These are phyloP conservation scores for Pipistrellus kuhlii DNA, from an alignment of 2,797 vertebrate species.

Conservation along the genomic window DNA sequence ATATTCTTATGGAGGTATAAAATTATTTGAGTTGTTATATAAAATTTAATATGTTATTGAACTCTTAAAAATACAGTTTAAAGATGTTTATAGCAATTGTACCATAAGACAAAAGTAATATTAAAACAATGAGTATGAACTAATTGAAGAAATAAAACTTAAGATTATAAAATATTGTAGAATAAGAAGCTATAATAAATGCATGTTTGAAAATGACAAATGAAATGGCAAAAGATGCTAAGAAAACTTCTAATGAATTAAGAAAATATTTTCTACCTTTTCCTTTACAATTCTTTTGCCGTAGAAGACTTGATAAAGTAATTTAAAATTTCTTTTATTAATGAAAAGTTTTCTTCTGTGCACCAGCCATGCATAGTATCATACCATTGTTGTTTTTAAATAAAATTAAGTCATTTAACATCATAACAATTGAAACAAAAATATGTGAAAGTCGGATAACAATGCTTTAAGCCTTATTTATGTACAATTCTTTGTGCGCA, in stretches of 20 bases:
- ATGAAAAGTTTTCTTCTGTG: background rate
- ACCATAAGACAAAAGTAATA: slow-evolving; percentile 41
- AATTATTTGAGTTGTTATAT: slow-evolving; percentile 33
- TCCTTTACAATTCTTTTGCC: background rate
- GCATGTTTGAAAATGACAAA: background rate
- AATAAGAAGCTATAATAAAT: background rate
- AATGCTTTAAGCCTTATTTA: slow-evolving; percentile 65
- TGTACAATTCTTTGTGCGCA: slow-evolving; percentile 61
- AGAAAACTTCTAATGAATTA: background rate
- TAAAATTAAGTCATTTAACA: slow-evolving; percentile 1
- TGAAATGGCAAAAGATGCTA: background rate
- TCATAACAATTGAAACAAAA: slow-evolving; percentile 43
- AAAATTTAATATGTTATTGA: background rate
- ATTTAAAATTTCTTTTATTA: background rate
- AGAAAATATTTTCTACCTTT: background rate
- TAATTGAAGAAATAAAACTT: background rate
- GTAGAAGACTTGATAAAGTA: background rate
- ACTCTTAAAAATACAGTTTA: background rate
- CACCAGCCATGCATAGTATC: background rate
- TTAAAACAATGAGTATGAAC: background rate
- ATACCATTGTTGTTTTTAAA: slow-evolving; percentile 9
- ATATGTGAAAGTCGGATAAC: background rate
- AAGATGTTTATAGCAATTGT: background rate
- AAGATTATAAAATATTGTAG: background rate
- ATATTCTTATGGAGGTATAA: background rate